phyloP scores from a whole-genome alignment of 2,113 vertebrate genomes.

The Callopanchax toddi region DNA sequence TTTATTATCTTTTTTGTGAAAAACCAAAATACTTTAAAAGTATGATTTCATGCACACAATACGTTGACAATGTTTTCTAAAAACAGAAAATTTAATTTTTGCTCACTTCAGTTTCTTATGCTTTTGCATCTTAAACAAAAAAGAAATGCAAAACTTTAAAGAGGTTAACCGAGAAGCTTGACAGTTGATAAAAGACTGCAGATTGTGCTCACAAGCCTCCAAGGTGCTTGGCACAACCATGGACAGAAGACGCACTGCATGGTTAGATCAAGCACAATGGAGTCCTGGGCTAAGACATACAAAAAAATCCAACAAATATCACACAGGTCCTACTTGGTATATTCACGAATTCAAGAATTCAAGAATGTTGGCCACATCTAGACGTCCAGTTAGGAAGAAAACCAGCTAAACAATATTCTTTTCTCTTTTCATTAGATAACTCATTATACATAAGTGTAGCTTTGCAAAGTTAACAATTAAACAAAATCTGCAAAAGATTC shows the following conservation, averaged over 20 bases:
- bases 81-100: no score
- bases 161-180: background rate
- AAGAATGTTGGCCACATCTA: background rate
- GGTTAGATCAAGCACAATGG: conserved; percentile 90
- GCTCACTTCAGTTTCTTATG: background rate
- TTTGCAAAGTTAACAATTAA: background rate
- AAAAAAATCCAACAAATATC: background rate
- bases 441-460: no score
- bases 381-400: background rate
- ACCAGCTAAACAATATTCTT: background rate
- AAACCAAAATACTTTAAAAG: background rate
- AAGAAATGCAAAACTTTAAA: background rate
- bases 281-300: conserved; percentile 67
- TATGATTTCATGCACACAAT: background rate
- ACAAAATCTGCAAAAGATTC: conserved; percentile 20
- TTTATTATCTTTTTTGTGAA: conserved; percentile 52
- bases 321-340: conserved; percentile 6
- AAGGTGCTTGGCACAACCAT: conserved; percentile 87
- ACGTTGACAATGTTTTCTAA: background rate
- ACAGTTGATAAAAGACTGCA: background rate
- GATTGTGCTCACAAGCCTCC: conserved; percentile 75
- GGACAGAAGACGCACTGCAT: conserved; percentile 81
- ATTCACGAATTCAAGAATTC: background rate
- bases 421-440: no score
- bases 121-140: conserved; percentile 3